phyloP scores from a whole-genome alignment of 2,797 vertebrate species.

The Ptychadena robeensis region DNA sequence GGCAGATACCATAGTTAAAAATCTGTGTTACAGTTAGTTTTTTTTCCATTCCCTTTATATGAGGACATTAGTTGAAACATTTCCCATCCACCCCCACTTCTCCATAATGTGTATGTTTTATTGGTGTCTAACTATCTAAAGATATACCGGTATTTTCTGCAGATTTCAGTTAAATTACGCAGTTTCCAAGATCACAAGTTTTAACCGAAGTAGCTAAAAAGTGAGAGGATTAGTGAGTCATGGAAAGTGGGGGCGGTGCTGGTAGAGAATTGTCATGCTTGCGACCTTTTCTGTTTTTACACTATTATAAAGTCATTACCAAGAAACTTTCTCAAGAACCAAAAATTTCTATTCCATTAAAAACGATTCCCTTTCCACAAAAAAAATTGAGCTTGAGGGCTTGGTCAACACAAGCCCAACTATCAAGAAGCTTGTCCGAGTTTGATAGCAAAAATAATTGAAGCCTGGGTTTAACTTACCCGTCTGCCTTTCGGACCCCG shows the following conservation, averaged over 20 bases:
- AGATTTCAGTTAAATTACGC: slow-evolving; percentile 12
- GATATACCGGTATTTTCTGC: slow-evolving; percentile 16
- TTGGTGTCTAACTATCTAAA: neutral
- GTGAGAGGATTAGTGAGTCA: slow-evolving; percentile 19
- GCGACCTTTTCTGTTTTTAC: slow-evolving; percentile 16
- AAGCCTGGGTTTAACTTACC: slow-evolving; percentile 74
- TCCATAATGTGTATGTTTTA: neutral
- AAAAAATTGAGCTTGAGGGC: neutral
- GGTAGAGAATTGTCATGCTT: slow-evolving; percentile 19
- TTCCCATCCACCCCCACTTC: slow-evolving; percentile 7
- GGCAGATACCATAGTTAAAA: neutral
- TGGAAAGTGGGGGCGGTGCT: slow-evolving; percentile 35
- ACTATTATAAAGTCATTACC: neutral
- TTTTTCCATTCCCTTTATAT: neutral
- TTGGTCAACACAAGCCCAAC: neutral
- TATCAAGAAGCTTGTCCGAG: no score
- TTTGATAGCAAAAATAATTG: neutral
- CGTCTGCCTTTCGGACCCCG: slow-evolving; percentile 85
- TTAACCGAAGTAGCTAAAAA: slow-evolving; percentile 5
- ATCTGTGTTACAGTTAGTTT: neutral
- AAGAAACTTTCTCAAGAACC: slow-evolving; percentile 7
- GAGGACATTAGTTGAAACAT: neutral
- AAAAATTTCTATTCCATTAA: neutral
- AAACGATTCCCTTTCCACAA: neutral
- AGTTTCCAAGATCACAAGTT: slow-evolving; percentile 30